Evolutionary conservation across 2,888 invertebrate species (phyloP).

Genomic region (Stratiomys singularior): DNA sequence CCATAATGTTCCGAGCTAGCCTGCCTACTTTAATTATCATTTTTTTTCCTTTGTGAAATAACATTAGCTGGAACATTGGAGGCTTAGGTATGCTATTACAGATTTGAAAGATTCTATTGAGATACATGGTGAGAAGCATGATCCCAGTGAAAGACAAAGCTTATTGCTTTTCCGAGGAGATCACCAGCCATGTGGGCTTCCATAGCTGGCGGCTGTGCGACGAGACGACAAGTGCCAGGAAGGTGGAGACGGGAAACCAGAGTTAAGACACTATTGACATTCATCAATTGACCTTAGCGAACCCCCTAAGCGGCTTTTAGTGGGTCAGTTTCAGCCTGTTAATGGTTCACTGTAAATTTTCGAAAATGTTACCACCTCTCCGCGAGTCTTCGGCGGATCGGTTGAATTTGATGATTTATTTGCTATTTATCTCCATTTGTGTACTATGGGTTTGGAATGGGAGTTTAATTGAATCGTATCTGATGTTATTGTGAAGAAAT

Average conservation of each 20-base stretch:
- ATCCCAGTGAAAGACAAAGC: too few relatives aligned
- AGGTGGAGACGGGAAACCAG: neutral
- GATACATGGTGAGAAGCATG: neutral
- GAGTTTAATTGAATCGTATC: neutral
- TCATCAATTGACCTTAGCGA: constrained; percentile 45
- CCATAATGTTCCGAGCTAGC: neutral
- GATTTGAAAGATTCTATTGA: neutral
- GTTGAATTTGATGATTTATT: neutral
- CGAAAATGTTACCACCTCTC: neutral
- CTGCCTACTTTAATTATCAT: constrained; percentile 38
- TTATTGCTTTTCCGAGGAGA: neutral
- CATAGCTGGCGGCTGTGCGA: too few relatives aligned
- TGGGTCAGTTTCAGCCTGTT: constrained; percentile 28
- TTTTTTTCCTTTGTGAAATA: neutral
- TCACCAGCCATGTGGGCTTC: neutral
- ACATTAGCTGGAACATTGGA: neutral
- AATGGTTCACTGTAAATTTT: constrained; percentile 8
- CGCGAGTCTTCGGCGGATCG: neutral
- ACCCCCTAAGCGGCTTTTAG: constrained; percentile 16
- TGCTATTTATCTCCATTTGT: constrained; percentile 1
- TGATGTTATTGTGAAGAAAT: neutral
- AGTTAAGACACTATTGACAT: constrained; percentile 25
- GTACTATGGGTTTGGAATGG: neutral
- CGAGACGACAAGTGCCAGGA: neutral
- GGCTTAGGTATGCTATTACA: neutral